Conservation (phyloP, 2,888 invertebrate genomes). For the Ichneumoninae sp. region DNA sequence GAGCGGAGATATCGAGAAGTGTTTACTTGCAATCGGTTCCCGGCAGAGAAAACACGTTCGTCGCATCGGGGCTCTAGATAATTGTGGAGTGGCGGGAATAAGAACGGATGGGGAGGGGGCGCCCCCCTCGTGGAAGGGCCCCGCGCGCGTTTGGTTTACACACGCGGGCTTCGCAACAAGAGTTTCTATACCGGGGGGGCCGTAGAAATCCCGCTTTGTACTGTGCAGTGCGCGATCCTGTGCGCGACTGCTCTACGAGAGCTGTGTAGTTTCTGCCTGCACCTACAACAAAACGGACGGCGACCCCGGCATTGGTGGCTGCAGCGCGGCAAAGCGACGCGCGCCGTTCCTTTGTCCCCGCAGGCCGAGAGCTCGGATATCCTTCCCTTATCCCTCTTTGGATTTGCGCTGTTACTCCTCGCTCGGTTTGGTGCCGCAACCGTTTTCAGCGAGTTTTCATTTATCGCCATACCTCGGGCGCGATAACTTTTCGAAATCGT, state of each 20-base stretch:
- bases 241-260: constrained; percentile 4
- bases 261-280: constrained; percentile 60
- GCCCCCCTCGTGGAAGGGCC: not conserved
- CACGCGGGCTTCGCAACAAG: not conserved
- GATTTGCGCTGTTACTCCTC: constrained; percentile 53
- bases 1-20: constrained; percentile 5
- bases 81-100: constrained; percentile 17
- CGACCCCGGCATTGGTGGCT: constrained; percentile 70
- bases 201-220: constrained; percentile 5
- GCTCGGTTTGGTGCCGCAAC: constrained; percentile 30
- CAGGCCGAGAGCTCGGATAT: constrained; percentile 9
- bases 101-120: not conserved
- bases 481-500: not conserved
- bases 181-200: not conserved
- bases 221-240: not conserved
- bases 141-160: not conserved
- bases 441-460: constrained; percentile 21
- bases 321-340: constrained; percentile 17
- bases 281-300: constrained; percentile 76
- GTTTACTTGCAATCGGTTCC: constrained; percentile 3
- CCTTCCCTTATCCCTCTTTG: constrained; percentile 30
- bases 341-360: constrained; percentile 73
- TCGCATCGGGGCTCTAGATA: not conserved
- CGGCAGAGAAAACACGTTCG: not conserved
- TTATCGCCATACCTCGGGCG: not conserved